Evolutionary conservation across 2,797 vertebrate genomes (phyloP).

Genomic region (Podarcis lilfordi): DNA sequence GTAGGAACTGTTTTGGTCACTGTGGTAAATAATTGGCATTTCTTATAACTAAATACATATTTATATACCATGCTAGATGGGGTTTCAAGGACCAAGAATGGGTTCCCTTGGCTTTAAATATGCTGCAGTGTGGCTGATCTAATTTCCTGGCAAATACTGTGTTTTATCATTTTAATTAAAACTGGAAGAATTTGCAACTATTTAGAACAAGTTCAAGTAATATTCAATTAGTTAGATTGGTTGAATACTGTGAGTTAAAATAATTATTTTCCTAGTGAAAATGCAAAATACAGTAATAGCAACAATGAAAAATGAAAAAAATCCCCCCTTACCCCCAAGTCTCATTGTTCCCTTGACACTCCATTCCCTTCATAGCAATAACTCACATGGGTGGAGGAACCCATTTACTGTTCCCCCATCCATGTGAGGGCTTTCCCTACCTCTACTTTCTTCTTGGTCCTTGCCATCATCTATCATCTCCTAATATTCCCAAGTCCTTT

Average conservation of each 20-base stretch:
- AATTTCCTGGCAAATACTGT: conserved; percentile 54
- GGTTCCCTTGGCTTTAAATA: conserved; percentile 54
- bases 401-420: too few species aligned
- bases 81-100: conserved; percentile 60
- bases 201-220: conserved; percentile 48
- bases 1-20: conserved; percentile 35
- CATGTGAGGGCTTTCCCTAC: neutral
- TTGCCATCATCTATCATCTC: neutral
- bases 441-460: neutral
- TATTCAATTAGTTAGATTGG: neutral
- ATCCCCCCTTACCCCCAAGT: neutral
- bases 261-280: neutral
- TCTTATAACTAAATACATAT: conserved; percentile 55
- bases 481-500: too few species aligned
- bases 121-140: conserved; percentile 51
- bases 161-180: conserved; percentile 65
- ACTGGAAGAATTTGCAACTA: conserved; percentile 25
- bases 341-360: neutral
- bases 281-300: neutral
- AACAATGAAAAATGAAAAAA: neutral
- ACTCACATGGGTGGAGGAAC: neutral
- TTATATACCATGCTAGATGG: conserved; percentile 53
- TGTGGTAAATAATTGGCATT: conserved; percentile 61
- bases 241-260: conserved; percentile 13
- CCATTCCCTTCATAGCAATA: too few species aligned